These are phyloP conservation scores for Cataglyphis altisquamis DNA, from an alignment of 2,888 invertebrate species.

Conservation along the genomic window DNA sequence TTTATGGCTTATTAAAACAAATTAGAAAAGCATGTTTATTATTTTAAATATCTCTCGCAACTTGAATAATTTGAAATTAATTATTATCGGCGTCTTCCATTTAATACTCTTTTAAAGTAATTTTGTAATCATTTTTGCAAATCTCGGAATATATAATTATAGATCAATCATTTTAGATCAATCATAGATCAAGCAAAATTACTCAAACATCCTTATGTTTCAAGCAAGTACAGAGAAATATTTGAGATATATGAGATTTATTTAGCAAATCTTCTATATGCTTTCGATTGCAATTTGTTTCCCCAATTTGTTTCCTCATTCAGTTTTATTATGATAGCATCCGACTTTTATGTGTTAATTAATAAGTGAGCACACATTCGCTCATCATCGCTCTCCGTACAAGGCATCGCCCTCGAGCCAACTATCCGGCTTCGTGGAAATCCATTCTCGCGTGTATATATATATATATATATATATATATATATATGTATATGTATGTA, in stretches of 20 bases:
- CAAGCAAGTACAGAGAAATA: neutral
- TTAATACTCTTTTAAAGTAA: neutral
- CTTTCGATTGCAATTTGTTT: slow-evolving; percentile 1
- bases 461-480: too few species aligned
- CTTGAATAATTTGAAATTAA: slow-evolving; percentile 3
- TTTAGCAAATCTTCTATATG: slow-evolving; percentile 2
- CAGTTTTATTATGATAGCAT: slow-evolving; percentile 34
- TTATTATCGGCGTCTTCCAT: neutral
- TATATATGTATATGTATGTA: too few species aligned
- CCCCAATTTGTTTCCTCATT: neutral
- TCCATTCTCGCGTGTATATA: neutral
- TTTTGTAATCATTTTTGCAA: neutral
- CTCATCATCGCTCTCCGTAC: slow-evolving; percentile 21
- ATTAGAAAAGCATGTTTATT: too few species aligned
- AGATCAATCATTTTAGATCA: neutral
- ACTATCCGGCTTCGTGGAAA: slow-evolving; percentile 21
- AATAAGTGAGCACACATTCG: slow-evolving; percentile 5
- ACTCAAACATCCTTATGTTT: neutral
- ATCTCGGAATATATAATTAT: neutral
- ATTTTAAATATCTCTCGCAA: neutral
- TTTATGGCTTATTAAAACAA: too few species aligned
- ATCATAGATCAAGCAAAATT: neutral
- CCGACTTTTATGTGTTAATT: slow-evolving; percentile 45
- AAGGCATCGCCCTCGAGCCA: slow-evolving; percentile 12
- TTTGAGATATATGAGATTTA: neutral